Conservation (phyloP, 1,140 invertebrate genomes). For the Myzus persicae region DNA sequence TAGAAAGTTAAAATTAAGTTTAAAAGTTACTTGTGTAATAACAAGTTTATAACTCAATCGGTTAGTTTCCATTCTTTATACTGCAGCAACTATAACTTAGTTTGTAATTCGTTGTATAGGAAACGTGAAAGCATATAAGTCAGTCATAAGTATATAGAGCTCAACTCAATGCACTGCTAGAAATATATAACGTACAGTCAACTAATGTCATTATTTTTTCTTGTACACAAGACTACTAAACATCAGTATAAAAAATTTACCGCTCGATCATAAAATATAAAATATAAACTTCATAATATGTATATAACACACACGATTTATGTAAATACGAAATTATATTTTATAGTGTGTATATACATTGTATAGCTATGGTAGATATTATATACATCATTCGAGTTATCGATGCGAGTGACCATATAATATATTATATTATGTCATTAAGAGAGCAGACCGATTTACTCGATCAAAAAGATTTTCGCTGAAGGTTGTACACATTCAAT, state of each 20-base stretch:
- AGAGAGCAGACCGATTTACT: background rate
- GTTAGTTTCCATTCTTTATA: background rate
- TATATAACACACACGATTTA: background rate
- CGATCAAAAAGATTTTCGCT: background rate
- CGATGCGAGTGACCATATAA: background rate
- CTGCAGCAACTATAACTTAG: background rate
- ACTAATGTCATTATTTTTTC: background rate
- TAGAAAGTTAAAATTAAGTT: slow-evolving; percentile 10
- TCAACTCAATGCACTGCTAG: background rate
- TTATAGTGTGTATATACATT: background rate
- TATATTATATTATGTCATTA: slow-evolving; percentile 11
- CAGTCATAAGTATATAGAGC: background rate
- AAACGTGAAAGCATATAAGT: background rate
- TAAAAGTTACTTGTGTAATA: background rate
- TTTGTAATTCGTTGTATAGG: background rate
- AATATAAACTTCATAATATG: background rate
- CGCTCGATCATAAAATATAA: background rate
- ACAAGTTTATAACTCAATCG: background rate
- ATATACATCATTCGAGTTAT: background rate
- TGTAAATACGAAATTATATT: background rate
- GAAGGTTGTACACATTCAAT: background rate
- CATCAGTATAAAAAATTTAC: background rate
- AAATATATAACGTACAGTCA: background rate
- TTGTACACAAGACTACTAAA: background rate
- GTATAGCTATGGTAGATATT: background rate